Evolutionary conservation across 2,113 vertebrate species (phyloP), one percentile per base, ranked within the genome.

Genomic region (Lynx canadensis): DNA sequence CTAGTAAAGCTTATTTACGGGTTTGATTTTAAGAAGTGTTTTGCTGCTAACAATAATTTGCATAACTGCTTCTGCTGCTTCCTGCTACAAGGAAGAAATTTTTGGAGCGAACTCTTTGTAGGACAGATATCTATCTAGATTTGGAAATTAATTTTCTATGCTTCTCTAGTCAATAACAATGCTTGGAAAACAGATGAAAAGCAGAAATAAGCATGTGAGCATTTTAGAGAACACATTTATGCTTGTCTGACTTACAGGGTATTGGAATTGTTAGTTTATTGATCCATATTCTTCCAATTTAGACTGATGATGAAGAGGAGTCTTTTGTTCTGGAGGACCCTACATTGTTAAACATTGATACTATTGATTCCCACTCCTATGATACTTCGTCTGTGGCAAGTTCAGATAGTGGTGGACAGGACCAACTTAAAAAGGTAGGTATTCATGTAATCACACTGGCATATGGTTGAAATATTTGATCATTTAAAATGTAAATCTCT

Each of bases 351-450:
- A 99, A 99, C 96, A 98, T 99, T 0, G 99, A 99, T 96, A 99
- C 99, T 97, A 99, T 99, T 0, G 99, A 99, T 9, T 98, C 99
- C 14, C 99, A 99, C 97, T 99, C 99, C 68, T 99, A 99, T 12
- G 99, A 99, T 97, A 99, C 99, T 0, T 99, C 99, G 4, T 99
- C 99, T 38, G 98, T 99, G 90, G 99, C 99, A 78, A 99, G 99
- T 98, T 99, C 99, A 45, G 99, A 99, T 98, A 99, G 99, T 0
- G 99, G 99, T 71, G 99, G 99, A 99, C 98, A 99, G 99, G 29
- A 98, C 99, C 4, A 99, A 99, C 97, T 97, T 99, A 71, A 99
- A 99, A 98, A 99, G 99, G 99, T 99, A 98, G 89, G 27, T 45
- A 63, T 48, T 63, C 33, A 33, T 60, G 69, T 93, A 45, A n/a